Evolutionary conservation across 2,113 vertebrate species (phyloP).

Genomic region (Calidris pygmaea): DNA sequence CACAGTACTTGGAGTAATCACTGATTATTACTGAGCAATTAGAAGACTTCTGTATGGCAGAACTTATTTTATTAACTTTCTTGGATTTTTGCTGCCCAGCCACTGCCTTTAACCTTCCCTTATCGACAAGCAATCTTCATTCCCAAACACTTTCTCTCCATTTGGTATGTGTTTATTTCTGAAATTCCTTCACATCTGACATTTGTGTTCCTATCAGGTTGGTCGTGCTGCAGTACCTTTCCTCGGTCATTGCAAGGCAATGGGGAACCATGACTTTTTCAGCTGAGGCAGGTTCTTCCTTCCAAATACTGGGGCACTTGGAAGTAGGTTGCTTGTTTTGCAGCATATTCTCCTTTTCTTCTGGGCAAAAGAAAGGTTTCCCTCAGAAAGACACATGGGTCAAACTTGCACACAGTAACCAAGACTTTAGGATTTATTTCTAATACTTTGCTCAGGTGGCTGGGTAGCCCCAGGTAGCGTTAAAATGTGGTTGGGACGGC

Average conservation of each 20-base stretch:
- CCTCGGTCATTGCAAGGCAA: neutral
- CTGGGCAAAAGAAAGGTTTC: neutral
- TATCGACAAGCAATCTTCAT: neutral
- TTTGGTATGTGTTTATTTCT: neutral
- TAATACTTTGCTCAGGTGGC: neutral
- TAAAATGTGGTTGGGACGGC: neutral
- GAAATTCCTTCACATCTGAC: neutral
- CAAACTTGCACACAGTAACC: neutral
- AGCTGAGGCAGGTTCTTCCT: neutral
- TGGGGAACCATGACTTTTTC: neutral
- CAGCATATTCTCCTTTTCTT: neutral
- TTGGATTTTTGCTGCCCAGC: neutral
- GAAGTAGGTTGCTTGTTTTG: too few species aligned
- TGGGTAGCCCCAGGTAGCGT: neutral
- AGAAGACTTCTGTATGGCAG: neutral
- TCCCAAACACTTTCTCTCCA: neutral
- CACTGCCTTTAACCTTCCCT: neutral
- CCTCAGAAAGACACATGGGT: neutral
- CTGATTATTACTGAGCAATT: neutral
- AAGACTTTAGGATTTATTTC: neutral
- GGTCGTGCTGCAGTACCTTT: neutral
- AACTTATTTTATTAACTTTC: neutral
- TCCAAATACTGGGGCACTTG: fast-evolving
- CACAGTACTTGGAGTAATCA: neutral
- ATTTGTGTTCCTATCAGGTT: neutral